Percentiles rank a stretch among this genome's conserved stretches.
These are phyloP conservation scores for Cecidostiba fungosa DNA, from an alignment of 2,888 invertebrate genomes.

Conservation along the genomic window DNA sequence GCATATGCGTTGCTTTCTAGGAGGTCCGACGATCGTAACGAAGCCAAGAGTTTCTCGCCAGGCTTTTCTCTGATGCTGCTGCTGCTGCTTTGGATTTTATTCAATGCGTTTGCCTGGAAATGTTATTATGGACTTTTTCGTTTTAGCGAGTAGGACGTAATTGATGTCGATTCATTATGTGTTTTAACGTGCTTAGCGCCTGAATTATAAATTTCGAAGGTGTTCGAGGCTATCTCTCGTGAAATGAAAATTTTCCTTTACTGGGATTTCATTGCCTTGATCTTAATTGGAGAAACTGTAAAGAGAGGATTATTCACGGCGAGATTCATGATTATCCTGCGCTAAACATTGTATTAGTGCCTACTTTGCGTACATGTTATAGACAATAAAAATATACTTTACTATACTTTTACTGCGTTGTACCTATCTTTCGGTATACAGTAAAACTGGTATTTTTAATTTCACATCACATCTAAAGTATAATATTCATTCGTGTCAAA, in stretches of 20 bases:
- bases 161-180: not conserved
- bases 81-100: not conserved
- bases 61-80: not conserved
- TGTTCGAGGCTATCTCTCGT: not conserved
- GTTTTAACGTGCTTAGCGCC: not conserved
- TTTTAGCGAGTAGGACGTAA: not conserved
- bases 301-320: not conserved
- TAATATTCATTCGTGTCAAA: not conserved
- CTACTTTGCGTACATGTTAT: constrained; percentile 4
- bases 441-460: not conserved
- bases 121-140: not conserved
- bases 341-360: constrained; percentile 10
- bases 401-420: not conserved
- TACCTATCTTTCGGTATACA: not conserved
- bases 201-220: not conserved
- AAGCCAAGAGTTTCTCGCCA: not conserved
- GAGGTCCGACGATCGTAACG: constrained; percentile 54
- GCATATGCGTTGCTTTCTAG: constrained; percentile 60
- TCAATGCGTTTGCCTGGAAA: not conserved
- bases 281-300: not conserved
- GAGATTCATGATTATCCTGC: not conserved
- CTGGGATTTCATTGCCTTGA: not conserved
- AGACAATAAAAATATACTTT: constrained; percentile 10
- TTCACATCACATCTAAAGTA: not conserved
- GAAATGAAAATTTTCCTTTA: not conserved